Conservation (phyloP, 1,140 invertebrate genomes). For the Neelides sp. region DNA sequence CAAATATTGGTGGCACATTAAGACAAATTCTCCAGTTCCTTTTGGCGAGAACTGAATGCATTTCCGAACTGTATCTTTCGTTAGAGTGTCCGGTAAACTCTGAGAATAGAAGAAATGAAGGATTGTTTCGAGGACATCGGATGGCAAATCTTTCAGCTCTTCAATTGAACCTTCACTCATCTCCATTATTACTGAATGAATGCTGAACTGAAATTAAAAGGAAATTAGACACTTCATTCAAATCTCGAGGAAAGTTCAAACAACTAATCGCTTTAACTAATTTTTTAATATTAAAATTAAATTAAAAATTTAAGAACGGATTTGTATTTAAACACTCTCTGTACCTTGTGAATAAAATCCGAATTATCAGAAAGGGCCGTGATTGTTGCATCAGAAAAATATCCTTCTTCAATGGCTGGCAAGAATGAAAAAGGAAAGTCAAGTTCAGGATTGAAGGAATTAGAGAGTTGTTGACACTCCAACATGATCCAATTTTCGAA, state of each 20-base stretch:
- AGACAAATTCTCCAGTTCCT: slow-evolving; percentile 42
- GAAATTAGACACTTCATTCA: too few species aligned
- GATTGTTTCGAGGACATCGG: slow-evolving; percentile 45
- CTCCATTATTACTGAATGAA: slow-evolving; percentile 47
- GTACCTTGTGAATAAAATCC: too few species aligned
- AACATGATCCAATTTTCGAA: slow-evolving; percentile 49
- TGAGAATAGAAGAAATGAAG: slow-evolving; percentile 53
- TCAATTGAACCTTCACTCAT: slow-evolving; percentile 44
- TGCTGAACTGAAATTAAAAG: slow-evolving; percentile 42
- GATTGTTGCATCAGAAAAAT: slow-evolving; percentile 50
- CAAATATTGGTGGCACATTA: slow-evolving; percentile 46
- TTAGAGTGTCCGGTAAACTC: slow-evolving; percentile 44
- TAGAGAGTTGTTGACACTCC: slow-evolving; percentile 45
- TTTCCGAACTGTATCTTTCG: slow-evolving; percentile 43
- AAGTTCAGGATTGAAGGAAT: slow-evolving; percentile 32
- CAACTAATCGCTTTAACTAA: too few species aligned
- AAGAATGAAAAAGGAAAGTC: slow-evolving; percentile 46
- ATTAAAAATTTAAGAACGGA: too few species aligned
- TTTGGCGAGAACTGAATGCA: slow-evolving; percentile 41
- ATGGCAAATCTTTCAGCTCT: slow-evolving; percentile 41
- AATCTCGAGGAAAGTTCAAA: too few species aligned
- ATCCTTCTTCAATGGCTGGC: slow-evolving; percentile 49
- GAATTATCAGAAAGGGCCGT: too few species aligned
- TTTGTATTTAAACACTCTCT: too few species aligned
- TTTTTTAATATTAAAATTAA: too few species aligned